Base-by-base conservation (phyloP, 92 coral and sea anemone genomes). In the Heteractis magnifica region DNA sequence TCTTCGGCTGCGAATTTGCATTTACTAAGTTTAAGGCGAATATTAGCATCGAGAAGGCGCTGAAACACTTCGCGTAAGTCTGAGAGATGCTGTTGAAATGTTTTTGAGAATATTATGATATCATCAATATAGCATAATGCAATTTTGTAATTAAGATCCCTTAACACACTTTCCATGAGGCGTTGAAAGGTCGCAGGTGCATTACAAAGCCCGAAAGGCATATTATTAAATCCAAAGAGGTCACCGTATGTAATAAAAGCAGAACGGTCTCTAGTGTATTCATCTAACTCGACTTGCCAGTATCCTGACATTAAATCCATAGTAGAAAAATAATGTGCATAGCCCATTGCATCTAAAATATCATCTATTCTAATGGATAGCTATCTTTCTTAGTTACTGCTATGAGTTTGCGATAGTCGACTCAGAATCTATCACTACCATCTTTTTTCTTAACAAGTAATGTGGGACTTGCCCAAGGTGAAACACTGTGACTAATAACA, bases 361-460 rank as follows among this genome's bases (percentile, higher is more conserved):
- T 34, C 44, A 34, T 34, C 44, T 34, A 34, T 34, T 34, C 3
- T 34, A 81, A 52, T 12, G 85, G 85, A 71, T 44, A 81, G 9
- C 41, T 10, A 52, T 81, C 85, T 8, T 70, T 65, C 55, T 26
- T 71, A 4, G 81, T 41, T 3, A 72, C 79, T 12, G 77, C 83
- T 10, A 0, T 8, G 44, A 34, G 44, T 34, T 34, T 34, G 44
- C 44, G 3, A 34, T 34, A 34, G 3, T 34, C 44, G 44, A 62
- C 72, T 1, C 82, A 78, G 55, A 78, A 78, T 11, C 82, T 68
- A 56, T 78, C 71, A 23, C 62, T 60, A 49, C 83, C 79, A 41
- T 88, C 87, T 53, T 92, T 92, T 65, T 87, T 92, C 75, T 88
- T 87, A 0, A 92, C 96, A 15, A 92, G 71, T 4, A 92, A 82